Percentiles rank a stretch among this genome's conserved stretches.
These are phyloP conservation scores for Orbicella faveolata DNA, from an alignment of 64 coral and sea anemone genomes.

Conservation along the genomic window DNA sequence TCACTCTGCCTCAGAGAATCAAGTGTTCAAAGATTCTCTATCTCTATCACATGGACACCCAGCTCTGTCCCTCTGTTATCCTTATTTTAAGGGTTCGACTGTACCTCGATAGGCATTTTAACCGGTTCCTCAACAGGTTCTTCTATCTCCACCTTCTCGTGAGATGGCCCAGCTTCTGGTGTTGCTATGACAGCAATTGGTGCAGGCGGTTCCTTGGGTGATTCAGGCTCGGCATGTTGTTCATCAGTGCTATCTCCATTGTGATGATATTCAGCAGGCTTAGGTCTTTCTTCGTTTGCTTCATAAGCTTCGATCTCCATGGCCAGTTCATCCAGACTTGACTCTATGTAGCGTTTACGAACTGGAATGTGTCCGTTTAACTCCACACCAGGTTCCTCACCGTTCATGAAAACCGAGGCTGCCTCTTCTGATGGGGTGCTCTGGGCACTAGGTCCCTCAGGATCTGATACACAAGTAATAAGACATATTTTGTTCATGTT, in stretches of 20 bases:
- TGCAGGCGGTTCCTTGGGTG: neutral
- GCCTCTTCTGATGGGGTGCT: slow-evolving; percentile 37
- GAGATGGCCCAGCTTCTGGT: neutral
- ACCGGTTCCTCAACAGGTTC: neutral
- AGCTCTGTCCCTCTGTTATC: too few relatives aligned
- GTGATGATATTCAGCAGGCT: neutral
- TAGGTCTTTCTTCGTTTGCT: neutral
- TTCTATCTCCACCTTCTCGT: neutral
- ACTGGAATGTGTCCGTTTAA: slow-evolving; percentile 51
- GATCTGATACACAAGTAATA: neutral
- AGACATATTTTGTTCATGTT: neutral
- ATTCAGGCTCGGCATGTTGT: neutral
- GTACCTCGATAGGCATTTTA: slow-evolving; percentile 4
- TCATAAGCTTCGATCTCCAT: slow-evolving; percentile 88
- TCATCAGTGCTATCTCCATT: neutral
- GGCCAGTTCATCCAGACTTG: slow-evolving; percentile 90
- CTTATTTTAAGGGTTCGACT: too few relatives aligned
- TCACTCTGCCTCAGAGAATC: too few relatives aligned
- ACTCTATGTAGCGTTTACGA: slow-evolving; percentile 75
- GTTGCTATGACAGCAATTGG: neutral
- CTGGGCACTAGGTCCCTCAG: slow-evolving; percentile 14
- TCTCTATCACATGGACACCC: too few relatives aligned
- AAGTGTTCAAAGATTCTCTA: too few relatives aligned
- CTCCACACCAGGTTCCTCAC: slow-evolving; percentile 3
- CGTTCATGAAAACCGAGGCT: slow-evolving; percentile 19